Conservation (phyloP, 2,888 invertebrate genomes). For the Nemotelus pantherinus region DNA sequence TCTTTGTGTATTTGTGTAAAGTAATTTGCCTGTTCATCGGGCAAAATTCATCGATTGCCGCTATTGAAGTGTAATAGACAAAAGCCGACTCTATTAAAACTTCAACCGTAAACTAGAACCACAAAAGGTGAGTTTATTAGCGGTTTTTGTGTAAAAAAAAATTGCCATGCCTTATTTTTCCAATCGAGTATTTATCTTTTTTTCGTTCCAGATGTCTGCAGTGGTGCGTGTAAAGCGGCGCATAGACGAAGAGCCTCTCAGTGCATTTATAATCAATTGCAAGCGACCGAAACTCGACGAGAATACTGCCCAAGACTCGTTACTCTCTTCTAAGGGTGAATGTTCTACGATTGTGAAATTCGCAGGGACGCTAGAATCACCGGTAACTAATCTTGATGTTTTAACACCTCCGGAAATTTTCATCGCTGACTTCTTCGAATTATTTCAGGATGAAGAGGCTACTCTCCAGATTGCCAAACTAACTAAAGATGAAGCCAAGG, state of each 20-base stretch:
- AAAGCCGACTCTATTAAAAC: no score
- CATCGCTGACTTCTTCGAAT: not conserved
- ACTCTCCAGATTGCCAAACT: conserved; percentile 65
- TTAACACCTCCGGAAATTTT: conserved; percentile 50
- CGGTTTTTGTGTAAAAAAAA: no score
- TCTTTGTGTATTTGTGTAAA: no score
- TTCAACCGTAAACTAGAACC: no score
- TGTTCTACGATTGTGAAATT: conserved; percentile 75
- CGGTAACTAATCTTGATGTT: conserved; percentile 64
- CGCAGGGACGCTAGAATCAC: conserved; percentile 75
- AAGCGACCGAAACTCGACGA: conserved; percentile 73
- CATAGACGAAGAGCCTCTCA: conserved; percentile 76
- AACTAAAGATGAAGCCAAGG: conserved; percentile 65
- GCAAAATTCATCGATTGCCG: no score
- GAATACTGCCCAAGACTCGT: conserved; percentile 39
- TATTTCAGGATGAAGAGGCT: conserved; percentile 64
- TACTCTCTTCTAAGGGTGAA: conserved; percentile 60
- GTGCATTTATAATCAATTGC: conserved; percentile 76
- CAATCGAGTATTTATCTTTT: not conserved
- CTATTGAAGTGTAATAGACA: no score
- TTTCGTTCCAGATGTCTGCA: conserved; percentile 56
- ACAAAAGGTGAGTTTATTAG: no score
- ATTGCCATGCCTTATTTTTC: no score
- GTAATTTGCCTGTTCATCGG: no score
- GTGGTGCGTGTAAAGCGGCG: conserved; percentile 79